phyloP scores from a whole-genome alignment of 2,113 vertebrate species.

The Noturus placidus region DNA sequence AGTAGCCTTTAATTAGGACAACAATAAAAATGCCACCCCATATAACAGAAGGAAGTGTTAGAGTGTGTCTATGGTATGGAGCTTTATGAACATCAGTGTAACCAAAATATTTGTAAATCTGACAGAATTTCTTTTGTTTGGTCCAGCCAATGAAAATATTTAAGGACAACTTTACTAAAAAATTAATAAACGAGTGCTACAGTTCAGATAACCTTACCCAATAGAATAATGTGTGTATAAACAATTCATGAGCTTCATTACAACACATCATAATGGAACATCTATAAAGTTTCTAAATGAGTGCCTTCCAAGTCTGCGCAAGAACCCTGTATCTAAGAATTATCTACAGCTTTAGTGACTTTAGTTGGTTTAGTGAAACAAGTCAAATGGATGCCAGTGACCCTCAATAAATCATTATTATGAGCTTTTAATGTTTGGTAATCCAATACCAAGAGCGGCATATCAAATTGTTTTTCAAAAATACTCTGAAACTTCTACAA shows the following conservation, averaged over 20 bases:
- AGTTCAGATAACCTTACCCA: background rate
- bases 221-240: background rate
- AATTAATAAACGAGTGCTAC: background rate
- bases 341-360: background rate
- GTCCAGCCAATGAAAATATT: background rate
- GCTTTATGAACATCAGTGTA: background rate
- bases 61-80: background rate
- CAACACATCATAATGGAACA: background rate
- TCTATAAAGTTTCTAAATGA: background rate
- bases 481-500: background rate
- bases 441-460: background rate
- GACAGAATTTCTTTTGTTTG: background rate
- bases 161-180: background rate
- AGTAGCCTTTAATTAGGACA: background rate
- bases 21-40: background rate
- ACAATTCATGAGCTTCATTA: background rate
- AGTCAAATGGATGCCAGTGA: background rate
- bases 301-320: background rate
- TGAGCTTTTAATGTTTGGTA: background rate
- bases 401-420: background rate
- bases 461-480: background rate
- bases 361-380: background rate
- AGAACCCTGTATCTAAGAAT: no score
- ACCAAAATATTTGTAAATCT: background rate
- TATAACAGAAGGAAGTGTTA: background rate